Evolutionary conservation across 2,113 vertebrate genomes (phyloP), one percentile per base, ranked within the genome.

Genomic region (Osmerus mordax): DNA sequence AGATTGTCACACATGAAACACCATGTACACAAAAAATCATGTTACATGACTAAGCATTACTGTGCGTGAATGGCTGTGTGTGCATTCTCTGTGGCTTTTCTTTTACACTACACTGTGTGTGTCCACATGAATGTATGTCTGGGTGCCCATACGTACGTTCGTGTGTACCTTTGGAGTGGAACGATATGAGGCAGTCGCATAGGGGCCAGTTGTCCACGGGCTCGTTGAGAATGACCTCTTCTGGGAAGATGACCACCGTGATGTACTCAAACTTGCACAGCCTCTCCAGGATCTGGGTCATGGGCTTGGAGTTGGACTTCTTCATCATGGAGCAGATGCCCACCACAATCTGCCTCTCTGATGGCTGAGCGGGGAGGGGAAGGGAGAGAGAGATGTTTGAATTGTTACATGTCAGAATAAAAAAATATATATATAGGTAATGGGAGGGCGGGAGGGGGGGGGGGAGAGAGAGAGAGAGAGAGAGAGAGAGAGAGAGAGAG

Each of bases 311-410:
- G 66, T 96, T 97, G 63, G 97, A 99, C 86, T 99, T 99, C 86
- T 98, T 99, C 86, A 94, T 97, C 97, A 99, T 99, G 72, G 96
- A 93, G 76, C 97, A 99, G 82, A 99, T 99, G 70, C 96, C 97
- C n/a, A 99, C 97, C 82, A 99, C 90, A 1, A 99, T 97, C 90
- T 96, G 96, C 72, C 94, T 92, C 87, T 97, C 97, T 0, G 94
- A 90, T 8, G 91, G 93, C 97, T 99, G 81, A 13, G n/a, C 32
- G 8, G 47, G 25, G 29, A 23, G n/a, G n/a, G n/a, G n/a, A n/a
- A 21, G n/a, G n/a, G 15, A 59, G 6, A 19, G 53, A 58, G 16
- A 59, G 29, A 69, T 23, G 21, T 23, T 23, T 23, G 21, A 23
- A 23, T 23, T 23, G 21, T 23, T 23, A 23, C 21, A 23, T 23